Evolutionary conservation across 2,888 invertebrate genomes (phyloP), one percentile per base, ranked within the genome.

Genomic region (Glyphotaelius pellucidus): DNA sequence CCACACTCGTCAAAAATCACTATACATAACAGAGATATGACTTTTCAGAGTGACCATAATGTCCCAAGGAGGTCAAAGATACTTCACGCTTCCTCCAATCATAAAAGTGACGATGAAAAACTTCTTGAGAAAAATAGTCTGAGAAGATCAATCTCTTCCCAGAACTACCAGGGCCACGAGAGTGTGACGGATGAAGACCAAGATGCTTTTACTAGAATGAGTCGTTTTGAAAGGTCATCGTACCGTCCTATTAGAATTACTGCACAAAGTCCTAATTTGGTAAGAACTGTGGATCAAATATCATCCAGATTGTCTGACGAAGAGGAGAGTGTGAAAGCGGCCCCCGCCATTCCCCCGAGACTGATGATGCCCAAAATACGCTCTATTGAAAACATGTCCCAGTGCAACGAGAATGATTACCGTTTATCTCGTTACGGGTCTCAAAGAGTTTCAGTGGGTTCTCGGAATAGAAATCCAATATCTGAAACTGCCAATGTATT

Each of bases 91-190:
- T 14, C 25, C 31, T 95, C 95, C 91, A 96, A 95, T 94, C 96
- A 96, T 94, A 96, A 96, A 94, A 96, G 96, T 94, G 96, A 96
- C 91, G 96, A 96, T 93, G 96, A 96, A 94, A 96, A 96, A 94
- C 94, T 96, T 94, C 94, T 95, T 91, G 96, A 96, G 94, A 95
- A 95, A 93, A 94, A 95, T 93, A 94, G 95, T 91, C 94, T 95
- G 35, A 95, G 95, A 93, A 94, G 95, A 88, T 95, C 95, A 67
- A 94, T 95, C 52, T 95, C 96, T 87, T 94, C 96, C 91, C 96
- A 96, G 94, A 96, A 96, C 94, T 95, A 96, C 91, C 96, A 96
- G 12, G 96, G 96, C 93, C 96, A 96, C 92, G 96, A 96, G 95
- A 96, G 96, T 15, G 89, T 85, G 25, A 81, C 92, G 2, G 93